Evolutionary conservation across 2,113 vertebrate species (phyloP).

Genomic region (Mungos mungo): DNA sequence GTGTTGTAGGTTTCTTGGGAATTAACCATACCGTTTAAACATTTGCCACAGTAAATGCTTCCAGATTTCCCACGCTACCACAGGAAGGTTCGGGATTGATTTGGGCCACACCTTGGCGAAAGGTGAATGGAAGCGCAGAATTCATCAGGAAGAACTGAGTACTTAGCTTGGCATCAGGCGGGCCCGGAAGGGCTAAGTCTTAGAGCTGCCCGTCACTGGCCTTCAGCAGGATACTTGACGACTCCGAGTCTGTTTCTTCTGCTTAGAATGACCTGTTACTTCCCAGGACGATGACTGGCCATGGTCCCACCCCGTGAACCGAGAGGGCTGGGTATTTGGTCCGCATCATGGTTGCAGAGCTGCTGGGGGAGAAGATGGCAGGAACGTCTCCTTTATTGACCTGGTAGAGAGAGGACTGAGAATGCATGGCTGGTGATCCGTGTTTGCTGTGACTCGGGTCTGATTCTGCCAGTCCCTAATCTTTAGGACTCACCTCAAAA

Average conservation of each 20-base stretch:
- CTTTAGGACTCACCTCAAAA: background rate
- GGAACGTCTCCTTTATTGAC: background rate
- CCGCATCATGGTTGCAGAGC: background rate
- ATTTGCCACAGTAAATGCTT: background rate
- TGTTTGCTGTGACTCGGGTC: background rate
- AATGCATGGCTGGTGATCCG: background rate
- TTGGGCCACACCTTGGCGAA: background rate
- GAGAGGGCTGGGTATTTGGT: background rate
- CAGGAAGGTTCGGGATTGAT: background rate
- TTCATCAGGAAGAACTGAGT: background rate
- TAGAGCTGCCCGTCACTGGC: background rate
- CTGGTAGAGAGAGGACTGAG: background rate
- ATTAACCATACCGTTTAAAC: background rate
- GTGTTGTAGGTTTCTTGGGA: background rate
- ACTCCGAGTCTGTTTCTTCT: background rate
- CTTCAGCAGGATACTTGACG: background rate
- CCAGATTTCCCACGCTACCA: background rate
- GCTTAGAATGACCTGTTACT: background rate
- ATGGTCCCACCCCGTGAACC: background rate
- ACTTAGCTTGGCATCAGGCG: background rate
- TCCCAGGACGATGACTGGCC: background rate
- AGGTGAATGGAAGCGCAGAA: too few relatives aligned
- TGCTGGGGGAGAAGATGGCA: background rate
- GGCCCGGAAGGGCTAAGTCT: background rate
- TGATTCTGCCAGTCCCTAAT: background rate